A percentile compares a stretch with the other conserved stretches of the same genome.
phyloP scores from a whole-genome alignment of 1,140 invertebrate genomes.

The Oscheius sp. region DNA sequence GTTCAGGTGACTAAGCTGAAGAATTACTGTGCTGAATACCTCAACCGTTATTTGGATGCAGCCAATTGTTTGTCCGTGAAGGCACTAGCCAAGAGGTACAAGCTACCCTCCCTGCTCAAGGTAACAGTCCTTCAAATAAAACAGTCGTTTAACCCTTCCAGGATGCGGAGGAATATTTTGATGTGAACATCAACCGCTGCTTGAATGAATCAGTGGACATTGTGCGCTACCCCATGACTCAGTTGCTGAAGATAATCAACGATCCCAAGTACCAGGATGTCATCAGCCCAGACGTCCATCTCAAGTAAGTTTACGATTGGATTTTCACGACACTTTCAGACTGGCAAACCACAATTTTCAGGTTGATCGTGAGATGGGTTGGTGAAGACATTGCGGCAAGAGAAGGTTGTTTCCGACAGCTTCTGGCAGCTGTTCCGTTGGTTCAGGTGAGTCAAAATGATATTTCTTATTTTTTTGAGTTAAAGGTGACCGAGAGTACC shows the following conservation, averaged over 20 bases:
- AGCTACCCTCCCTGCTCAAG: constrained; percentile 64
- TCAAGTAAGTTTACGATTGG: constrained; percentile 60
- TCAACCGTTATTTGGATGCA: constrained; percentile 68
- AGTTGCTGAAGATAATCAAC: constrained; percentile 43
- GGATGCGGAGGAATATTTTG: constrained; percentile 63
- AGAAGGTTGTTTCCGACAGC: constrained; percentile 65
- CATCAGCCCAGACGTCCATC: constrained; percentile 41
- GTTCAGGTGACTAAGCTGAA: constrained; percentile 65
- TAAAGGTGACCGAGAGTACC: constrained; percentile 21
- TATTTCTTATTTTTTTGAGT: constrained; percentile 3
- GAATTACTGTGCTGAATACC: constrained; percentile 70
- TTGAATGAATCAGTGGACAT: constrained; percentile 53
- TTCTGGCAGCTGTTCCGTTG: constrained; percentile 63
- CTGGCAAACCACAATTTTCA: constrained; percentile 43
- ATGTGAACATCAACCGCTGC: constrained; percentile 64
- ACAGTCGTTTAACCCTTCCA: not conserved
- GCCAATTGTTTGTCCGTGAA: constrained; percentile 69
- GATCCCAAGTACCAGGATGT: constrained; percentile 48
- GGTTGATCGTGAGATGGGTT: constrained; percentile 67
- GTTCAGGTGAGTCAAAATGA: constrained; percentile 31
- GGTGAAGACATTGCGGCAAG: constrained; percentile 63
- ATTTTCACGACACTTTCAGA: constrained; percentile 9
- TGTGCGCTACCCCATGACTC: constrained; percentile 40
- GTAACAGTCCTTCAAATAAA: not conserved
- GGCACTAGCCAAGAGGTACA: constrained; percentile 67